phyloP scores from a whole-genome alignment of 2,888 invertebrate species.

The Leptura quadrifasciata region DNA sequence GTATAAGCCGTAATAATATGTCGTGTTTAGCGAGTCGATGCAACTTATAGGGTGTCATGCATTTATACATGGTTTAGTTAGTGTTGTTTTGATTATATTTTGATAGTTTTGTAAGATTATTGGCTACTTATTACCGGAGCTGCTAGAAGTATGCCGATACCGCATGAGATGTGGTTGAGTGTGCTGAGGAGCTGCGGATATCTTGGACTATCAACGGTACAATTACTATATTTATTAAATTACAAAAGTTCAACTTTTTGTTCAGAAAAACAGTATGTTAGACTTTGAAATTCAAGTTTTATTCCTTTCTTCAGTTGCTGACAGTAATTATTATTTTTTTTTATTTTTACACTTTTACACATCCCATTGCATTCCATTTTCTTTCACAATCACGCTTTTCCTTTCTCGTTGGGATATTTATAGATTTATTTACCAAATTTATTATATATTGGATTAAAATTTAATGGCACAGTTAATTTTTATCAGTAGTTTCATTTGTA shows the following conservation, averaged over 20 bases:
- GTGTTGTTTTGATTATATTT: conserved; percentile 74
- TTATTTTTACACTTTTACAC: conserved; percentile 55
- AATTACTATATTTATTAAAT: conserved; percentile 67
- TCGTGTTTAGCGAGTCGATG: conserved; percentile 33
- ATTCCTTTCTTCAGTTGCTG: conserved; percentile 63
- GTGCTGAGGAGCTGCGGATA: conserved; percentile 72
- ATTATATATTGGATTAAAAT: background rate
- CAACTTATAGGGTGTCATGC: conserved; percentile 61
- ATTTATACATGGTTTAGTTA: conserved; percentile 72
- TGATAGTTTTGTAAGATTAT: conserved; percentile 74
- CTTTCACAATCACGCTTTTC: conserved; percentile 36
- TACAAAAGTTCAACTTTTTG: conserved; percentile 60
- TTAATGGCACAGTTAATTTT: background rate
- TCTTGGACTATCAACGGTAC: conserved; percentile 73
- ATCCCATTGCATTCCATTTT: conserved; percentile 43
- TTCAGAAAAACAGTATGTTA: conserved; percentile 60
- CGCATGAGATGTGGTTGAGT: conserved; percentile 71
- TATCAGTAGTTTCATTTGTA: background rate
- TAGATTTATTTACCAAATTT: background rate
- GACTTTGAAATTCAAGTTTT: conserved; percentile 62
- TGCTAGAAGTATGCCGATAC: conserved; percentile 72
- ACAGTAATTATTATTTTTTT: conserved; percentile 64
- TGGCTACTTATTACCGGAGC: conserved; percentile 71
- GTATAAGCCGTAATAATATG: conserved; percentile 28
- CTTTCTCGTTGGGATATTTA: conserved; percentile 22